These are phyloP conservation scores for Diadumene lineata DNA, from an alignment of 92 coral and sea anemone species.

Conservation along the genomic window DNA sequence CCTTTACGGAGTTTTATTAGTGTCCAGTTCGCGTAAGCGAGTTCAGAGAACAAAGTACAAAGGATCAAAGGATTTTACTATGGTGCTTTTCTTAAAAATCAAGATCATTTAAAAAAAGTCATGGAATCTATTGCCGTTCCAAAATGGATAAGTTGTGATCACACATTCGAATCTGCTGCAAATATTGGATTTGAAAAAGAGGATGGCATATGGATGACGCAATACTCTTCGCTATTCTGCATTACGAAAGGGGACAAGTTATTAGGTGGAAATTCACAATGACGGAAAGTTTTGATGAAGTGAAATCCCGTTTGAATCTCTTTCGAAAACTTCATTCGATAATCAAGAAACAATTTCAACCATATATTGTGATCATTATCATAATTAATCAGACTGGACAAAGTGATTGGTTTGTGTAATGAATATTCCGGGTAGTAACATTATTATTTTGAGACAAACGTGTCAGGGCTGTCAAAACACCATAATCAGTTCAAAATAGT, in stretches of 20 bases:
- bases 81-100: not conserved
- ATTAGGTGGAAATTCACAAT: constrained; percentile 1
- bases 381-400: too few species aligned
- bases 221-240: constrained; percentile 17
- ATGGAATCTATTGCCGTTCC: not conserved
- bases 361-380: too few species aligned
- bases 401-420: too few species aligned
- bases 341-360: too few species aligned
- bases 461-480: too few species aligned
- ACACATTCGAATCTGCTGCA: constrained; percentile 24
- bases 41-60: too few species aligned
- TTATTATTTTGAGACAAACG: too few species aligned
- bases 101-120: not conserved
- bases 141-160: constrained; percentile 41
- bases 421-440: too few species aligned
- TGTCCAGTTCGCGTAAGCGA: too few species aligned
- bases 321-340: too few species aligned
- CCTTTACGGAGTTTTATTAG: too few species aligned
- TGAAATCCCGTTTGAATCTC: constrained; percentile 9
- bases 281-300: constrained; percentile 13
- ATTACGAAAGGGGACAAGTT: constrained; percentile 17
- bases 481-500: too few species aligned
- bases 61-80: constrained; percentile 3
- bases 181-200: constrained; percentile 34
- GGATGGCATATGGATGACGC: constrained; percentile 31